These are phyloP conservation scores for Jordanella pulchra DNA, from an alignment of 2,797 vertebrate genomes.

Conservation along the genomic window DNA sequence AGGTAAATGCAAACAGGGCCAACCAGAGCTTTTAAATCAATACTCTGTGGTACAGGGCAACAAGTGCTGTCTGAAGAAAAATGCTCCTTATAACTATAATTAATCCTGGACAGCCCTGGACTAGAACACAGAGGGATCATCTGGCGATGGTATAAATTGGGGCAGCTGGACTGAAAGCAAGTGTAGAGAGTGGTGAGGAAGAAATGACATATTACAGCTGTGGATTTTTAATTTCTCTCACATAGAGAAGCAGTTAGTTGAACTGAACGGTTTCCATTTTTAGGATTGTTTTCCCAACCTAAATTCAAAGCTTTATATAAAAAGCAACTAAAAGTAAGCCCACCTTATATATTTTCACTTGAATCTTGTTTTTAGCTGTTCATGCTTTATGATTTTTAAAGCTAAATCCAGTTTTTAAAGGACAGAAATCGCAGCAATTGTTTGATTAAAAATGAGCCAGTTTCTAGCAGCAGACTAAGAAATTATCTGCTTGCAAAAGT, in stretches of 20 bases:
- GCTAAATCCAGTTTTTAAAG: not conserved
- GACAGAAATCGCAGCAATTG: not conserved
- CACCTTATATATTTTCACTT: too few relatives aligned
- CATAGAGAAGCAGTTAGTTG: conserved; percentile 18
- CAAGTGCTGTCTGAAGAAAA: conserved; percentile 26
- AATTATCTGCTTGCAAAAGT: not conserved
- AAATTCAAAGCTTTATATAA: not conserved
- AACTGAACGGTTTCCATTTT: conserved; percentile 1
- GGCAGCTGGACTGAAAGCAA: conserved; percentile 4
- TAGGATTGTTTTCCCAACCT: not conserved
- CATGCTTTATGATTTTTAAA: not conserved
- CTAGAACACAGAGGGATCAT: conserved; percentile 26
- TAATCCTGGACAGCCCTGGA: conserved; percentile 22
- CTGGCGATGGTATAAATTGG: conserved; percentile 13
- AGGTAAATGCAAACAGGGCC: conserved; percentile 43
- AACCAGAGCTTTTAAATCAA: conserved; percentile 46
- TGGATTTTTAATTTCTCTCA: not conserved
- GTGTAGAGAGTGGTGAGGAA: conserved; percentile 8
- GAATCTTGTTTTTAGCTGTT: not conserved
- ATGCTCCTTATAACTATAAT: conserved; percentile 36
- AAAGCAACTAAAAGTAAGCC: too few relatives aligned
- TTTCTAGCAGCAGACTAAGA: not conserved
- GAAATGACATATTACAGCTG: conserved; percentile 4
- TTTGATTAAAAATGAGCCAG: not conserved
- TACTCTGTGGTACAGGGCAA: conserved; percentile 28